These are phyloP conservation scores for Sisyra terminalis DNA, from an alignment of 2,888 invertebrate species.

Conservation along the genomic window DNA sequence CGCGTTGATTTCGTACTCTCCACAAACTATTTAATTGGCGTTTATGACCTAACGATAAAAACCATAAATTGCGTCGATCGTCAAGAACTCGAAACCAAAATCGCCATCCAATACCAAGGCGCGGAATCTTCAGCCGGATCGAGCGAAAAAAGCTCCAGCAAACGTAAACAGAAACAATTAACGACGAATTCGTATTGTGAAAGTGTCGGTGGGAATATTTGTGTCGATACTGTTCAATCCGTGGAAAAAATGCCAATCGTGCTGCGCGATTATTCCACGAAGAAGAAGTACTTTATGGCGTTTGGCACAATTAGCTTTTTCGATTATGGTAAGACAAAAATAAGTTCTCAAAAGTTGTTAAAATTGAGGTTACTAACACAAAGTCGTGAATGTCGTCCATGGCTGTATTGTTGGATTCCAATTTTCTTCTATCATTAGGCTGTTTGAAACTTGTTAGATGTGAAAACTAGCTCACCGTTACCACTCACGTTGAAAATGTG, in stretches of 20 bases:
- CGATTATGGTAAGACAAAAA: conserved; percentile 7
- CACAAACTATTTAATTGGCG: conserved; percentile 35
- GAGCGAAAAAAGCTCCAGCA: conserved; percentile 3
- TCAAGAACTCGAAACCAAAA: too few species aligned
- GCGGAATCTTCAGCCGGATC: too few species aligned
- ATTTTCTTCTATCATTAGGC: too few species aligned
- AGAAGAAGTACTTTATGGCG: conserved; percentile 46
- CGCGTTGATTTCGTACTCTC: conserved; percentile 56
- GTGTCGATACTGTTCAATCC: conserved; percentile 39
- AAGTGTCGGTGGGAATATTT: conserved; percentile 31
- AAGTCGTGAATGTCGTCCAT: too few species aligned
- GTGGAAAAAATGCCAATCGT: conserved; percentile 32
- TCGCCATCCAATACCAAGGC: too few species aligned
- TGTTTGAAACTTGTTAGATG: too few species aligned
- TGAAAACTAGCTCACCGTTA: too few species aligned
- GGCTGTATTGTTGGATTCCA: too few species aligned
- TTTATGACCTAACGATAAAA: conserved; percentile 42
- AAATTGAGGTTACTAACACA: too few species aligned
- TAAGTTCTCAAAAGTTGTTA: conserved; percentile 1
- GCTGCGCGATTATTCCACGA: conserved; percentile 28
- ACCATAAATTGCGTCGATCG: conserved; percentile 27
- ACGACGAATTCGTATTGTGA: conserved; percentile 15
- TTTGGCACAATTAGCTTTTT: conserved; percentile 27
- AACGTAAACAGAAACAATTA: conserved; percentile 1
- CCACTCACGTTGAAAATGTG: too few species aligned